Conservation (phyloP, 2,888 invertebrate genomes). For the Lapara coniferarum region DNA sequence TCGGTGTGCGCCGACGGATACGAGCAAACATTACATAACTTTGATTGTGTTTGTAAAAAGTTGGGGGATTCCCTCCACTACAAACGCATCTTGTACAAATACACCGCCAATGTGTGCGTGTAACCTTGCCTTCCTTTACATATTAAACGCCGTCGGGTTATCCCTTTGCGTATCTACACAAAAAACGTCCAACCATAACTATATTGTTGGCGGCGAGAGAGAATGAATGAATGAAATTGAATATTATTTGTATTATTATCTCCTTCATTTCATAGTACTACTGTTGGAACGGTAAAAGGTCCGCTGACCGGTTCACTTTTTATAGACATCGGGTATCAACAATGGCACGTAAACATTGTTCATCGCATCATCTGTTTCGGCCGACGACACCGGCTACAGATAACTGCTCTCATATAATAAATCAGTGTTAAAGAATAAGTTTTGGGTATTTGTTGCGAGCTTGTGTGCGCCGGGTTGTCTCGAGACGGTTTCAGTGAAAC, state of each 20-base stretch:
- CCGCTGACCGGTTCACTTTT: constrained; percentile 81
- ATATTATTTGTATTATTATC: constrained; percentile 81
- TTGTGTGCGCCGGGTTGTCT: background rate
- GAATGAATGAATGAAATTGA: constrained; percentile 79
- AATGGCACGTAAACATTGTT: constrained; percentile 79
- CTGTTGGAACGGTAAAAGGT: constrained; percentile 76
- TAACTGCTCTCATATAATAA: constrained; percentile 36
- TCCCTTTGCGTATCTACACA: constrained; percentile 82
- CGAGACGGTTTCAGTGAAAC: background rate
- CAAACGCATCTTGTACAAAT: constrained; percentile 76
- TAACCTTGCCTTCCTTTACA: constrained; percentile 83
- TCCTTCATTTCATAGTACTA: constrained; percentile 70
- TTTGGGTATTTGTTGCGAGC: constrained; percentile 1
- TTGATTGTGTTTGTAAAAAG: constrained; percentile 84
- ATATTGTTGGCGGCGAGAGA: constrained; percentile 77
- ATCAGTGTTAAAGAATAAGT: constrained; percentile 33
- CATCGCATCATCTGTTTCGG: constrained; percentile 74
- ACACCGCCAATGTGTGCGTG: constrained; percentile 71
- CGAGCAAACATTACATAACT: constrained; percentile 83
- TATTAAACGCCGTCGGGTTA: constrained; percentile 82
- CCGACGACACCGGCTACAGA: constrained; percentile 61
- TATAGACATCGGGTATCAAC: constrained; percentile 75
- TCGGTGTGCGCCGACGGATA: constrained; percentile 72
- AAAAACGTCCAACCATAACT: constrained; percentile 73
- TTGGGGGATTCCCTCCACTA: constrained; percentile 83